Evolutionary conservation across 2,113 vertebrate genomes (phyloP), one percentile per base, ranked within the genome.

Genomic region (Sinocyclocheilus maitianheensis): DNA sequence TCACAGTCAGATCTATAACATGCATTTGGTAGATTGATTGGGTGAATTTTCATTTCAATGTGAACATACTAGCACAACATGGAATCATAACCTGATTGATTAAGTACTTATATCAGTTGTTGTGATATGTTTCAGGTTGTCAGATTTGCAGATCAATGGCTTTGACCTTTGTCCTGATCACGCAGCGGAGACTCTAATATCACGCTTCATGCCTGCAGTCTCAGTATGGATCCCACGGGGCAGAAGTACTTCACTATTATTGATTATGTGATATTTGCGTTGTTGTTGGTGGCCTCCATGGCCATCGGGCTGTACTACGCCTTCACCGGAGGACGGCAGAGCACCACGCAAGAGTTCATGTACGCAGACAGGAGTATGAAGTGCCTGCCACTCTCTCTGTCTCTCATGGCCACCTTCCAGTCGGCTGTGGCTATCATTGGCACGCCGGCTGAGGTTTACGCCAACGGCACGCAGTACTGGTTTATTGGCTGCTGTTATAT

Each of bases 361-460:
- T 89, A 99, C 88, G 98, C 98, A 0, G 95, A 97, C 91, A 93
- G 97, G 22, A 96, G 92, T 87, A 30, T 30, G 30, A 30, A 30
- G 30, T 30, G 30, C 30, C 30, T 30, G 24, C 98, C 98, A 0
- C 94, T 99, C 0, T 95, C 98, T 0, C 93, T 99, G 18, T 99
- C 98, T 0, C 91, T 99, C 83, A 94, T 99, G 85, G 97, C 98
- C 86, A 96, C 97, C 24, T 99, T 99, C 93, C 97, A 99, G 94
- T 99, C 98, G 0, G 97, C 97, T 0, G 97, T 99, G 91, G 97
- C 98, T 67, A 96, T 99, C 90, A 93, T 99, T 69, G 98, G 98
- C 0, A 97, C 95, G 1, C 98, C 98, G 0, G 93, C 95, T 0
- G 98, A 99, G 91, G 95, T 99, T 91, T 99, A 95, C 90, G 90